Conservation (phyloP, 1,140 invertebrate genomes). For the Laodelphax striatellus region DNA sequence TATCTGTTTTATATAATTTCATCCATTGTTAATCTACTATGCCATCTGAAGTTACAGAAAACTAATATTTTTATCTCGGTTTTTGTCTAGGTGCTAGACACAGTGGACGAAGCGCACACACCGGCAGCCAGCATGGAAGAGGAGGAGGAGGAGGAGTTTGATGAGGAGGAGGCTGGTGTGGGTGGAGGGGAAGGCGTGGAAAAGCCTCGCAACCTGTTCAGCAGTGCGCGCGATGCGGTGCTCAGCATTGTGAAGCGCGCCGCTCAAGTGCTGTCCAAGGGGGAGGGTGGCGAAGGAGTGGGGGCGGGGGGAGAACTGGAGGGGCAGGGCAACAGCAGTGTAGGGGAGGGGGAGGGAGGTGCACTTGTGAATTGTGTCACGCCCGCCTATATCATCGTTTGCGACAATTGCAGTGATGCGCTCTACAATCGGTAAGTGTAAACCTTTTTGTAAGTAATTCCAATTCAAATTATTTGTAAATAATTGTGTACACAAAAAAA, state of each 20-base stretch:
- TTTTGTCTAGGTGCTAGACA: constrained; percentile 41
- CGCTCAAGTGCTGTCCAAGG: constrained; percentile 65
- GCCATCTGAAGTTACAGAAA: too few species aligned
- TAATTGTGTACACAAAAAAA: too few species aligned
- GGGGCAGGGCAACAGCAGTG: not conserved
- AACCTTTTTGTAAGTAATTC: too few species aligned
- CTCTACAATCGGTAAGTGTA: constrained; percentile 21
- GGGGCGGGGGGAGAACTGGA: not conserved
- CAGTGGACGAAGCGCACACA: constrained; percentile 48
- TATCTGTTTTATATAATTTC: too few species aligned
- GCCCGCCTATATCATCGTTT: constrained; percentile 54
- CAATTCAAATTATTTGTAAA: too few species aligned
- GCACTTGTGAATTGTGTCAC: constrained; percentile 35
- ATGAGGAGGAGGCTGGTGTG: constrained; percentile 50
- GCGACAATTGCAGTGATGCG: constrained; percentile 52
- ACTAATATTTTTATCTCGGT: not conserved
- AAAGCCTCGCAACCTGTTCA: constrained; percentile 55
- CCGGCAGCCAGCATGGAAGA: not conserved
- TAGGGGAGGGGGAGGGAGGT: not conserved
- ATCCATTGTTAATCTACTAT: too few species aligned
- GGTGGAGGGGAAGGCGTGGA: constrained; percentile 40
- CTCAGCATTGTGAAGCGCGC: constrained; percentile 82
- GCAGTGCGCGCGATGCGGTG: constrained; percentile 71
- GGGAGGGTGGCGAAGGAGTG: not conserved
- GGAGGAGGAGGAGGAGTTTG: constrained; percentile 45